Evolutionary conservation across 2,888 invertebrate genomes (phyloP).

Genomic region (Trissoscelio sp.): DNA sequence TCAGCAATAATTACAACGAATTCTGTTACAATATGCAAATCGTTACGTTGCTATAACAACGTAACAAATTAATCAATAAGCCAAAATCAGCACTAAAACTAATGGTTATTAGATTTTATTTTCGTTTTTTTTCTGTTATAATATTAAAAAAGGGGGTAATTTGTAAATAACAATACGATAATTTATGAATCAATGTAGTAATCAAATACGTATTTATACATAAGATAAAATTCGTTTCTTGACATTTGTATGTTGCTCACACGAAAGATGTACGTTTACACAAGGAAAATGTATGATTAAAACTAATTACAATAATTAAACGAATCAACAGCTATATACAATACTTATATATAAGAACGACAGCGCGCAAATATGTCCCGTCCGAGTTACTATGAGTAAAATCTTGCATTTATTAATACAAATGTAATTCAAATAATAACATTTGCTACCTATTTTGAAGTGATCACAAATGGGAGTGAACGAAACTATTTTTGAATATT

Average conservation of each 20-base stretch:
- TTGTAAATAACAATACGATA: constrained; percentile 9
- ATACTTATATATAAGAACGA: constrained; percentile 48
- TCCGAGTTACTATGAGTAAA: not conserved
- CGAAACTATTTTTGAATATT: no score
- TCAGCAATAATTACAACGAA: not conserved
- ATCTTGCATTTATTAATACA: no score
- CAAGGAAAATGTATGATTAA: constrained; percentile 37
- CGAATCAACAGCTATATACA: constrained; percentile 65
- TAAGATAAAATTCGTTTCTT: constrained; percentile 4
- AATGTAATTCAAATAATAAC: no score
- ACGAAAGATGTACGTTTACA: constrained; percentile 38
- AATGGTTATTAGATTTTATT: no score
- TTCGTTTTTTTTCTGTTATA: not conserved
- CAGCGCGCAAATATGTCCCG: constrained; percentile 32
- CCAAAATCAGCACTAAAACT: no score
- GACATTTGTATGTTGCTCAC: not conserved
- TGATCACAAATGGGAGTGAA: no score
- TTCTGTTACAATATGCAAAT: not conserved
- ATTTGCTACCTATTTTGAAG: not conserved
- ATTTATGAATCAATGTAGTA: constrained; percentile 54
- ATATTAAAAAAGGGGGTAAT: not conserved
- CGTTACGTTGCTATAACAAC: not conserved
- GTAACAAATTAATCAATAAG: not conserved
- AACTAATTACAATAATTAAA: constrained; percentile 57
- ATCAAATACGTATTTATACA: constrained; percentile 57